A percentile compares a stretch with the other conserved stretches of the same genome.
Evolutionary conservation across 2,113 vertebrate genomes (phyloP).

Genomic region (Ahaetulla prasina): DNA sequence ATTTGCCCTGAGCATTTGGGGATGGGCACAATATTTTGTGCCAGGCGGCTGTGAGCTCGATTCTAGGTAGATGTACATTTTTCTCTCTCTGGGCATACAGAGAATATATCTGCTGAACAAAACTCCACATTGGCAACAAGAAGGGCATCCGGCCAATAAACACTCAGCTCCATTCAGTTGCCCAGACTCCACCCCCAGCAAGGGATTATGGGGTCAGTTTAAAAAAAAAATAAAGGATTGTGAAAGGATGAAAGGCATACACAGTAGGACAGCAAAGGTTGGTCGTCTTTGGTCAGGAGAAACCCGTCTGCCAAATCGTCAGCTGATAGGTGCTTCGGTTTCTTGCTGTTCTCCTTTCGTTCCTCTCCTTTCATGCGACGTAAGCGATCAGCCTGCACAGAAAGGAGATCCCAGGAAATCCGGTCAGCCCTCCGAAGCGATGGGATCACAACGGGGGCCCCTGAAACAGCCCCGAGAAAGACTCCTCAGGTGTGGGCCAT

Average conservation of each 20-base stretch:
- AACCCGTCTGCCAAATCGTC: constrained; percentile 92
- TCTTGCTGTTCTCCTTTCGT: constrained; percentile 46
- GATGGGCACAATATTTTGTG: neutral
- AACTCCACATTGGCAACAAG: too few relatives aligned
- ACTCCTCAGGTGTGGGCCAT: neutral
- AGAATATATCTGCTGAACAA: too few relatives aligned
- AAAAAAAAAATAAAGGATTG: too few relatives aligned
- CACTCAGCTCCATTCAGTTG: too few relatives aligned
- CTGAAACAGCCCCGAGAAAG: neutral
- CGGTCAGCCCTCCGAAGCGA: neutral
- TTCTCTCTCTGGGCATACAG: too few relatives aligned
- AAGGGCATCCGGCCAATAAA: too few relatives aligned
- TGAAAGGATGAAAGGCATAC: constrained; percentile 57
- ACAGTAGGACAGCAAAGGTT: constrained; percentile 79
- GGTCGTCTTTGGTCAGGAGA: constrained; percentile 81
- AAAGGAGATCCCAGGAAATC: neutral
- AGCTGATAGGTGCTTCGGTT: constrained; percentile 77
- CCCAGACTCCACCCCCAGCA: too few relatives aligned
- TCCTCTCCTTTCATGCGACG: constrained; percentile 85
- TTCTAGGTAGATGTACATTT: too few relatives aligned
- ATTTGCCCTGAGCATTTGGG: neutral
- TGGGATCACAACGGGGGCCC: neutral
- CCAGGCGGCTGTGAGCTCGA: neutral
- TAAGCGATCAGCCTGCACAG: constrained; percentile 81
- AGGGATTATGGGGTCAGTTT: too few relatives aligned